A percentile compares a stretch with the other conserved stretches of the same genome.
Conservation (phyloP, 2,113 vertebrate species). For the Hemibagrus wyckioides region DNA sequence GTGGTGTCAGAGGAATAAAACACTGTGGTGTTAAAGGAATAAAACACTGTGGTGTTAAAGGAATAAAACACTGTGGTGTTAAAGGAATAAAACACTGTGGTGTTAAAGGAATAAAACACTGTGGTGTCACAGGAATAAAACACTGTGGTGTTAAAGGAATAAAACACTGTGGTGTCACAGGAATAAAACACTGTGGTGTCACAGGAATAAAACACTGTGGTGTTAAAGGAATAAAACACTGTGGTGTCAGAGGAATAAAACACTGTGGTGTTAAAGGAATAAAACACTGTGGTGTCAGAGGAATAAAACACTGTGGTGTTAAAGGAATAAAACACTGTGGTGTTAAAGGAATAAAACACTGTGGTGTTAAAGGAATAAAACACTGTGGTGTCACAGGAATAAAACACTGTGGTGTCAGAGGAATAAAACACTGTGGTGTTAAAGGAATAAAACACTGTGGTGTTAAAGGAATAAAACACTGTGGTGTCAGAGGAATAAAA, state of each 20-base stretch:
- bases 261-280: neutral
- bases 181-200: neutral
- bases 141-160: neutral
- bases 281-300: neutral
- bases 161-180: neutral
- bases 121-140: neutral
- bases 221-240: neutral
- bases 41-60: neutral
- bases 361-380: neutral
- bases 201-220: no score
- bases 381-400: neutral
- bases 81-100: neutral
- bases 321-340: neutral
- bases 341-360: neutral
- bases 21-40: neutral
- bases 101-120: neutral
- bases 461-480: neutral
- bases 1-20: no score
- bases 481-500: no score
- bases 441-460: neutral
- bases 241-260: no score
- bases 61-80: neutral
- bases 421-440: neutral
- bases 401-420: neutral
- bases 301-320: neutral